These are phyloP conservation scores for Eucidaris tribuloides DNA, from an alignment of 35 echinoderm and acorn worm genomes.

Conservation along the genomic window DNA sequence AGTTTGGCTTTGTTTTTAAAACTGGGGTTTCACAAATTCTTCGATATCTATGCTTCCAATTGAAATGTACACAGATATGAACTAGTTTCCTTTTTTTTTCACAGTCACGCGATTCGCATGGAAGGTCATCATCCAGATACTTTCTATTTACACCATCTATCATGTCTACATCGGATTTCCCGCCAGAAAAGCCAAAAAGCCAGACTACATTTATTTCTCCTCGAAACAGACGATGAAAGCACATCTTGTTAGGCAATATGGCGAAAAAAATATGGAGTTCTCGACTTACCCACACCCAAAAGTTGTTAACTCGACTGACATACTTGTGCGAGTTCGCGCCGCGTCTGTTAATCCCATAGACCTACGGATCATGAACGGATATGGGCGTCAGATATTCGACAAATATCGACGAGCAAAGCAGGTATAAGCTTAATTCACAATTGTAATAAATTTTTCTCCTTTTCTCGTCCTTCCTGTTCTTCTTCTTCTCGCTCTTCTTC, in stretches of 20 bases:
- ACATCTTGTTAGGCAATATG: slow-evolving; percentile 33
- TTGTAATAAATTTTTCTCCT: background rate
- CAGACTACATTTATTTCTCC: slow-evolving; percentile 1
- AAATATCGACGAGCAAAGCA: slow-evolving; percentile 16
- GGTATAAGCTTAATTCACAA: slow-evolving; percentile 17
- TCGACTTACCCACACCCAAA: slow-evolving; percentile 23
- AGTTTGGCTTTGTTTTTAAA: too few relatives aligned
- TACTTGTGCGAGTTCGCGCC: slow-evolving; percentile 54
- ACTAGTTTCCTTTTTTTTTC: background rate
- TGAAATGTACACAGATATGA: background rate
- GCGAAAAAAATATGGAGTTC: slow-evolving; percentile 34
- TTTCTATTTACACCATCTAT: background rate
- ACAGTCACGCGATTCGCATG: background rate
- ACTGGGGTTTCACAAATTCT: too few relatives aligned
- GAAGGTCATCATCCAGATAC: background rate
- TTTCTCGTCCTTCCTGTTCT: background rate
- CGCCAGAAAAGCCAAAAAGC: background rate
- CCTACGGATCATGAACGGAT: slow-evolving; percentile 26
- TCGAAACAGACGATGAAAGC: slow-evolving; percentile 51
- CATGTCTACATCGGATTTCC: background rate
- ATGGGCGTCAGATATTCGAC: slow-evolving; percentile 30
- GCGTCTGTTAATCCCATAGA: slow-evolving; percentile 74
- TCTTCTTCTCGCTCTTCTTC: background rate
- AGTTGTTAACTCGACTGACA: slow-evolving; percentile 17
- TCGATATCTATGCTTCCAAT: too few relatives aligned